Evolutionary conservation across 2,797 vertebrate species (phyloP).

Genomic region (Phrynocephalus vlangalii): DNA sequence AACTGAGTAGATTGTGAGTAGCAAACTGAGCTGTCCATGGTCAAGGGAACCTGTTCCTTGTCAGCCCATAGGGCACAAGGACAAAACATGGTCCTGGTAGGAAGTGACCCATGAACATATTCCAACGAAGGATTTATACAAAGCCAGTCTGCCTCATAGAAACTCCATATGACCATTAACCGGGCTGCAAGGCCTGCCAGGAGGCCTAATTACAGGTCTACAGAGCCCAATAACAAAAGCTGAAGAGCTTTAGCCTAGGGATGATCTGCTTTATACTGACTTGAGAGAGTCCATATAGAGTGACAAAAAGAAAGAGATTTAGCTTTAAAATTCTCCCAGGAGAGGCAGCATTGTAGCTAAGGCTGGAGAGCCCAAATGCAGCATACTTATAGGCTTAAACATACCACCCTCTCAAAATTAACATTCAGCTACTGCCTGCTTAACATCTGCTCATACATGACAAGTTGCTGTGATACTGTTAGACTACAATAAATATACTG

Average conservation of each 20-base stretch:
- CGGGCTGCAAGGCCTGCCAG: slow-evolving; percentile 87
- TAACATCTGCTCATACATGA: slow-evolving; percentile 91
- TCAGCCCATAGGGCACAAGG: slow-evolving; percentile 81
- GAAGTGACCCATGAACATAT: slow-evolving; percentile 98
- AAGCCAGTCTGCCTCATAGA: slow-evolving; percentile 88
- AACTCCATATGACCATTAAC: slow-evolving; percentile 91
- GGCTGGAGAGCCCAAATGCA: slow-evolving; percentile 82
- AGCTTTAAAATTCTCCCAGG: slow-evolving; percentile 94
- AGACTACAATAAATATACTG: slow-evolving; percentile 49
- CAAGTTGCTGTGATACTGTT: slow-evolving; percentile 71
- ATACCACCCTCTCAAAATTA: slow-evolving; percentile 92
- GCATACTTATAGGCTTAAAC: slow-evolving; percentile 89
- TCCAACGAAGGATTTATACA: slow-evolving; percentile 90
- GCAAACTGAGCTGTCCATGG: slow-evolving; percentile 79
- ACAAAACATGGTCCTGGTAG: slow-evolving; percentile 91
- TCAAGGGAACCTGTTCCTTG: slow-evolving; percentile 85
- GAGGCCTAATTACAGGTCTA: slow-evolving; percentile 98
- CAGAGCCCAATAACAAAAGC: slow-evolving; percentile 97
- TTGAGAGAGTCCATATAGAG: slow-evolving; percentile 98
- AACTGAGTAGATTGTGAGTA: slow-evolving; percentile 76
- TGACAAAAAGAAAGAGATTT: slow-evolving; percentile 87
- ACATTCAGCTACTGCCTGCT: slow-evolving; percentile 94
- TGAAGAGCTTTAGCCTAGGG: slow-evolving; percentile 96
- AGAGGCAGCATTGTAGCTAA: slow-evolving; percentile 86
- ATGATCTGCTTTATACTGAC: slow-evolving; percentile 99